Evolutionary conservation across 1,140 invertebrate species (phyloP), one percentile per base, ranked within the genome.

Genomic region (Drosophila orena): DNA sequence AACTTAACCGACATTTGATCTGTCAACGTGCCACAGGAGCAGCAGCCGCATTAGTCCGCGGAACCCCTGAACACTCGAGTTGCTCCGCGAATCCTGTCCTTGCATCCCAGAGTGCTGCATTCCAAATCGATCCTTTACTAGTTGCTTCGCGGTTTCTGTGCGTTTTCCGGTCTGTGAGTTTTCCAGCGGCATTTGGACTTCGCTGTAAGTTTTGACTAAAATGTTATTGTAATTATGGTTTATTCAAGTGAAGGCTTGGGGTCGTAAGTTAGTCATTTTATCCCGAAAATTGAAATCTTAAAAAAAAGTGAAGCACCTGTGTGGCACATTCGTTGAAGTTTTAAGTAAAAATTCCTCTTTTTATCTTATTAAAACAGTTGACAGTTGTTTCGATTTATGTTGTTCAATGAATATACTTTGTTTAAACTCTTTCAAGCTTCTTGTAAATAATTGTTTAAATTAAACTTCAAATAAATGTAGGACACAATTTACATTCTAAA

Each of bases 1-100:
- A 91, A 91, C 68, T 78, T 90, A 90, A 79, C 77, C 90, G 90
- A 91, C 90, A 90, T 81, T 81, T 81, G 83, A 90, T 86, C 90
- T 85, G 90, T 91, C 75, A 90, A 88, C 89, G 71, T 90, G 85
- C 55, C 40, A 35, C 58, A 64, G 53, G 52, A 47, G 20, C 37
- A 44, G 27, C 47, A 22, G 30, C 22, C 12, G 12, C 53, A 40
- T 14, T 46, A 24, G 20, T 49, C 43, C 69, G 49, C 27, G 68
- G 24, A 49, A 2, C 10, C 20, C 34, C 24, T 3, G 27, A 14
- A n/a, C 15, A 56, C 11, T 35, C 12, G 15, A 57, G 30, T 50
- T 38, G 20, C 15, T 43, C 22, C 64, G 44, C 43, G 64, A 40
- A 11, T 71, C 52, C 43, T 57, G 38, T 37, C n/a, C 15, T 14